Conservation (phyloP, 1,140 invertebrate species). For the Drosophila lini region DNA sequence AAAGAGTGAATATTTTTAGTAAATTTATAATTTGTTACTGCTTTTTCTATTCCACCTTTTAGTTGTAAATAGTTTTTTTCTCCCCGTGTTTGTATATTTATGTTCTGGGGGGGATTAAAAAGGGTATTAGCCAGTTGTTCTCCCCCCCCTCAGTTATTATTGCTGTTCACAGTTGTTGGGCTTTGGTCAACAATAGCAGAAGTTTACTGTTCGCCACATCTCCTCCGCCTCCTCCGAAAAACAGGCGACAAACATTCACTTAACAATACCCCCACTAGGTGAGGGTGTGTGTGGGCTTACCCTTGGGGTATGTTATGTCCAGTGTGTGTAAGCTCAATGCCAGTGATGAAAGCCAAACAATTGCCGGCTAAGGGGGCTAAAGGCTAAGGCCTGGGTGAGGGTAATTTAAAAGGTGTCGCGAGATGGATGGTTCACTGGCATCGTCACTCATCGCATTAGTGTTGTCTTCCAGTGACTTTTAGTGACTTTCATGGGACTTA, state of each 20-base stretch:
- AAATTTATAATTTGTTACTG: not conserved
- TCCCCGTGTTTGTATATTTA: slow-evolving; percentile 49
- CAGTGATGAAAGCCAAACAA: slow-evolving; percentile 42
- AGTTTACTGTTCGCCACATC: slow-evolving; percentile 2
- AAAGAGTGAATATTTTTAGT: not conserved
- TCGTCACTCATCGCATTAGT: slow-evolving; percentile 18
- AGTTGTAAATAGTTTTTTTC: not conserved
- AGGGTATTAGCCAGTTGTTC: slow-evolving; percentile 65
- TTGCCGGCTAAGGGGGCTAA: not conserved
- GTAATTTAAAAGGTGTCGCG: slow-evolving; percentile 33
- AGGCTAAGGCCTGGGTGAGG: not conserved
- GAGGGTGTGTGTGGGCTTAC: not conserved
- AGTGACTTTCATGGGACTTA: not conserved
- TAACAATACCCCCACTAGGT: slow-evolving; percentile 22
- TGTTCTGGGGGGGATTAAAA: slow-evolving; percentile 64
- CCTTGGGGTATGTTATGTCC: slow-evolving; percentile 18
- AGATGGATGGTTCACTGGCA: not conserved
- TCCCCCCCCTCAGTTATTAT: not conserved
- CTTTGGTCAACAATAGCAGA: slow-evolving; percentile 46
- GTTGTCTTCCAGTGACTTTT: slow-evolving; percentile 5
- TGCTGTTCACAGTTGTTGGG: slow-evolving; percentile 35
- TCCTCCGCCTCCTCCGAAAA: slow-evolving; percentile 2
- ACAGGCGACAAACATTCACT: slow-evolving; percentile 51
- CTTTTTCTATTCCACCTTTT: too few species aligned
- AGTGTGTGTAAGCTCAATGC: slow-evolving; percentile 3